Evolutionary conservation across 2,888 invertebrate genomes (phyloP).

Genomic region (Drosophila kokeensis): DNA sequence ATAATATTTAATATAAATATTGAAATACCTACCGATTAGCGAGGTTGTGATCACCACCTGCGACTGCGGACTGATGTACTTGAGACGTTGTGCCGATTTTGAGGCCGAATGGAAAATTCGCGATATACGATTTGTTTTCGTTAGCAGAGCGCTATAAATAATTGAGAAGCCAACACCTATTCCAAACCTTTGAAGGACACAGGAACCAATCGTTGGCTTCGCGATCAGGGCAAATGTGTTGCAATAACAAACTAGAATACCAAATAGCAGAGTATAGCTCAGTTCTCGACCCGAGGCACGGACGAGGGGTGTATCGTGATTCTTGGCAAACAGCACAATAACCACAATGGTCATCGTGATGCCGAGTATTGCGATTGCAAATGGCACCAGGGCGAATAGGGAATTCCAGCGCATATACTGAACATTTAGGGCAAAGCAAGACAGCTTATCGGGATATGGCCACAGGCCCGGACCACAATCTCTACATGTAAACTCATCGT

Average conservation of each 20-base stretch:
- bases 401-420: slow-evolving; percentile 89
- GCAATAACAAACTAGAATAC: slow-evolving; percentile 89
- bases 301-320: slow-evolving; percentile 90
- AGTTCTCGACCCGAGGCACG: slow-evolving; percentile 92
- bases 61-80: slow-evolving; percentile 91
- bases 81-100: slow-evolving; percentile 89
- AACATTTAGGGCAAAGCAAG: slow-evolving; percentile 88
- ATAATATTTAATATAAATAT: neutral
- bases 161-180: slow-evolving; percentile 90
- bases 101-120: slow-evolving; percentile 90
- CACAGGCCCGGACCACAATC: slow-evolving; percentile 88
- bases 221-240: slow-evolving; percentile 90
- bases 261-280: slow-evolving; percentile 90
- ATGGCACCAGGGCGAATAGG: slow-evolving; percentile 88
- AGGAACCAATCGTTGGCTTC: slow-evolving; percentile 88
- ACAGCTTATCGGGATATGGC: slow-evolving; percentile 88
- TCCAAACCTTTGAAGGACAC: slow-evolving; percentile 88
- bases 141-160: slow-evolving; percentile 91
- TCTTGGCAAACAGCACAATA: slow-evolving; percentile 87
- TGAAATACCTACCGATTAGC: slow-evolving; percentile 85
- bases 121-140: slow-evolving; percentile 91
- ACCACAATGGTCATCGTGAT: slow-evolving; percentile 87
- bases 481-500: slow-evolving; percentile 88
- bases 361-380: slow-evolving; percentile 88
- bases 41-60: slow-evolving; percentile 89